A percentile compares a stretch with the other conserved stretches of the same genome.
Evolutionary conservation across 1,140 invertebrate genomes (phyloP).

Genomic region (Diorhabda sublineata): DNA sequence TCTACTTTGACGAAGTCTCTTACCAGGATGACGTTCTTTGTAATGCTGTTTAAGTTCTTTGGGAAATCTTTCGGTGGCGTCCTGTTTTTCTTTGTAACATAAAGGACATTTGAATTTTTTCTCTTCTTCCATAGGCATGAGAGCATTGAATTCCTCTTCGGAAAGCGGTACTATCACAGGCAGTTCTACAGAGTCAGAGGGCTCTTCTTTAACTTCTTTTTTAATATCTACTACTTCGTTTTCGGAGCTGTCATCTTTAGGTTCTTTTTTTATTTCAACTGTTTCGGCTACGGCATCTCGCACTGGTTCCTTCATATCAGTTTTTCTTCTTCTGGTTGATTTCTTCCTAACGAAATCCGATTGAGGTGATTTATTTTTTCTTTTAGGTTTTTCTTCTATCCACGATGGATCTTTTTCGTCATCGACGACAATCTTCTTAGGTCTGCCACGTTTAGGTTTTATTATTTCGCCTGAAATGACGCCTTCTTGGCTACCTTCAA

Average conservation of each 20-base stretch:
- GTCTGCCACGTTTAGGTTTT: slow-evolving; percentile 29
- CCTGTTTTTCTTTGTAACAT: slow-evolving; percentile 24
- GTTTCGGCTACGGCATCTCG: neutral
- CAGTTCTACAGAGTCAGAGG: slow-evolving; percentile 7
- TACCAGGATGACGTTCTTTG: slow-evolving; percentile 31
- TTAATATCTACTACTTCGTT: slow-evolving; percentile 6
- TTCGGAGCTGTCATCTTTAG: neutral
- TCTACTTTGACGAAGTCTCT: slow-evolving; percentile 28
- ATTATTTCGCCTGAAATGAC: slow-evolving; percentile 10
- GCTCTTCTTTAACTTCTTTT: slow-evolving; percentile 13
- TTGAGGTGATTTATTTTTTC: slow-evolving; percentile 10
- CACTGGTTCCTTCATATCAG: neutral
- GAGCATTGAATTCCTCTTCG: slow-evolving; percentile 18
- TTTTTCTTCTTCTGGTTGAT: neutral
- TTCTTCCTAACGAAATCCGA: neutral
- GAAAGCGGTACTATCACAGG: slow-evolving; percentile 16
- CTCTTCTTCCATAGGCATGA: slow-evolving; percentile 20
- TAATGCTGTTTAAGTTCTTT: slow-evolving; percentile 33
- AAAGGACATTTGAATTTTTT: slow-evolving; percentile 31
- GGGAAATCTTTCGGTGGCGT: slow-evolving; percentile 26
- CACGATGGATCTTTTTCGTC: slow-evolving; percentile 11
- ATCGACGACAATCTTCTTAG: slow-evolving; percentile 20
- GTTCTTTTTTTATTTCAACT: slow-evolving; percentile 11
- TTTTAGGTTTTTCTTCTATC: slow-evolving; percentile 3
- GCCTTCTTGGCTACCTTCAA: slow-evolving; percentile 20